phyloP scores from a whole-genome alignment of 2,888 invertebrate genomes.

The Epirrhoe alternata region DNA sequence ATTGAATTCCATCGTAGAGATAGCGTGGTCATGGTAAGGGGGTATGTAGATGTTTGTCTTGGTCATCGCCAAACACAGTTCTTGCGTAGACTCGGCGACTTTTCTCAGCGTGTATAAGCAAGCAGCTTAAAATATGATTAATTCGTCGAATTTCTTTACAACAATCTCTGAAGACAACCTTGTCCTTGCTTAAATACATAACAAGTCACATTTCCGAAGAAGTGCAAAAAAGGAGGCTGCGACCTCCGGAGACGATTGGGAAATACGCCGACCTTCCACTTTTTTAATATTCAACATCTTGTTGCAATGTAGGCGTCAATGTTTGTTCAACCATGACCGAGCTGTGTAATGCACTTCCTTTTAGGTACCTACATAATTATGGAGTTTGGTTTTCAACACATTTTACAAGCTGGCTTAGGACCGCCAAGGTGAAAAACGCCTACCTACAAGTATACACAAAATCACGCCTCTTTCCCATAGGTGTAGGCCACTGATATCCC shows the following conservation, averaged over 20 bases:
- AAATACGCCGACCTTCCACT: conserved; percentile 46
- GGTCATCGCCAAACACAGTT: too few relatives aligned
- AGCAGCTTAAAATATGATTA: neutral
- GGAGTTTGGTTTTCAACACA: neutral
- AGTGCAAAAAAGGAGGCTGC: conserved; percentile 41
- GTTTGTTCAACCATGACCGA: conserved; percentile 16
- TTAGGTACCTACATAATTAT: too few relatives aligned
- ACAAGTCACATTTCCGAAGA: conserved; percentile 37
- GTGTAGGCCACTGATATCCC: too few relatives aligned
- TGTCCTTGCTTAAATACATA: conserved; percentile 45
- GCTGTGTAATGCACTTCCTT: neutral
- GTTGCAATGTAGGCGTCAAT: conserved; percentile 1
- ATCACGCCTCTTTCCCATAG: too few relatives aligned
- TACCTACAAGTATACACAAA: neutral
- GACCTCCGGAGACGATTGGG: conserved; percentile 44
- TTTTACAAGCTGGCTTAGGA: neutral
- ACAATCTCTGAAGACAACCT: conserved; percentile 4
- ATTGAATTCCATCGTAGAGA: too few relatives aligned
- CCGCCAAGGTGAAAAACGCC: neutral
- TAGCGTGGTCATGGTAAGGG: too few relatives aligned
- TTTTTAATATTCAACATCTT: conserved; percentile 18
- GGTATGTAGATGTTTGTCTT: too few relatives aligned
- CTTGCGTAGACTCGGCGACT: too few relatives aligned
- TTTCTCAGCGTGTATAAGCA: neutral
- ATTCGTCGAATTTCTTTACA: neutral